Base-by-base conservation (phyloP, 2,797 vertebrate genomes). In the Ciconia nigra region DNA sequence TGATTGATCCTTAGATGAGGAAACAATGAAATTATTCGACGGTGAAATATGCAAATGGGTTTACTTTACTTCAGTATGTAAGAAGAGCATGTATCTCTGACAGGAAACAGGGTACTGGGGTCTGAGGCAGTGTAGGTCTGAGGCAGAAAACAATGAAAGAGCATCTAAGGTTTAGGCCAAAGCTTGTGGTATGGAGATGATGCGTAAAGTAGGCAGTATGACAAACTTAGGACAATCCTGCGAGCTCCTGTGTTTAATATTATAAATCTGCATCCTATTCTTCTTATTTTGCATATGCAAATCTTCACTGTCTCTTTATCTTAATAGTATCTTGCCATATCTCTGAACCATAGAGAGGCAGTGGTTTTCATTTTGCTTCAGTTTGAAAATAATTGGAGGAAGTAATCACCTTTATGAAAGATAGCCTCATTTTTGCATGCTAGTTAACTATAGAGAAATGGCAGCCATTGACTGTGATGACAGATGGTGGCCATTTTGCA, bases 341-440 rank as follows among this genome's bases (percentile, higher is more conserved):
- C n/a, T 83, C 52, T 78, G 73, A 55, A 63, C 54, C 31, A 15
- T 31, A 44, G 22, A 79, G 26, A 83, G 16, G 10, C 29, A 54
- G 12, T 55, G 15, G 44, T 77, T 83, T 91, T 70, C 10, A 51
- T 90, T 93, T 95, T 93, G 10, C 24, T 80, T 91, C 19, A 57
- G 28, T 76, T 49, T 72, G 74, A 82, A 91, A 91, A 82, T 51
- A 81, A 62, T 39, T 49, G 42, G 69, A 85, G 29, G 19, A 82
- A 65, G 29, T 77, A 66, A 66, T 55, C 33, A 62, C 29, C 28
- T 81, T 83, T 70, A 22, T 25, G 63, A 90, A 85, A 73, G 41
- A 71, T 33, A 49, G 58, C 19, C 29, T 69, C 19, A 16, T 87
- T 90, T 92, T 81, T 62, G 18, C 15, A 17, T 74, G 31, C 15